Evolutionary conservation across 2,113 vertebrate genomes (phyloP), one percentile per base, ranked within the genome.

Genomic region (Crypturellus undulatus): DNA sequence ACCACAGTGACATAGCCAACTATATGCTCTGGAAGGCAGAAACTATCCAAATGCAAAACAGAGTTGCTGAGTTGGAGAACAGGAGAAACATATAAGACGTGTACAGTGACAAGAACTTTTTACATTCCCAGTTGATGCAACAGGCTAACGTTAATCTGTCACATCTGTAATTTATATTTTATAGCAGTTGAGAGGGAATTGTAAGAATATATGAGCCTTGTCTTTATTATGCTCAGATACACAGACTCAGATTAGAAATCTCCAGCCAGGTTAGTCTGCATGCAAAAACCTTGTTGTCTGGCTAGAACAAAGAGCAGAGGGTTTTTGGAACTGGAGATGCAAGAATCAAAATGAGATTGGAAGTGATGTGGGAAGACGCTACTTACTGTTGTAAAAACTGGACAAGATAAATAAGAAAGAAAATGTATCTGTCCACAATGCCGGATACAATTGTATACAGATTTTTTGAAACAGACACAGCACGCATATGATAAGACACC

Each of bases 91-190:
- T 34, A 72, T 14, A 58, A 78, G 73, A 36, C 22, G 36, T 25
- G 83, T 64, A 58, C 20, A 22, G n/a, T 60, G 40, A 40, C 22
- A 60, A 65, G 76, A 90, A 82, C 22, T 76, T 91, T 92, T 90
- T 92, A 76, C 4, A 1, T 89, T 49, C 30, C 19, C 36, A 62
- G 28, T 9, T 83, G 42, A 92, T 90, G 62, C 82, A 92, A 89
- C 42, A 94, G 43, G 54, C 58, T 85, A 76, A 92, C 22, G 3
- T 79, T 89, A 89, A 92, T 92, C 65, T 79, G 56, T 89, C 70
- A 2, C 80, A 77, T 63, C 70, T 92, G 40, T 84, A 96, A 91
- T 96, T 92, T 94, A 78, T 96, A 79, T 96, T 96, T 96, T 89
- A 91, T 94, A 94, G 36, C 49, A 93, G 85, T 69, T 89, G 65